A percentile compares a stretch with the other conserved stretches of the same genome.
These are phyloP conservation scores for Eupithecia subumbrata DNA, from an alignment of 2,888 invertebrate genomes.

Conservation along the genomic window DNA sequence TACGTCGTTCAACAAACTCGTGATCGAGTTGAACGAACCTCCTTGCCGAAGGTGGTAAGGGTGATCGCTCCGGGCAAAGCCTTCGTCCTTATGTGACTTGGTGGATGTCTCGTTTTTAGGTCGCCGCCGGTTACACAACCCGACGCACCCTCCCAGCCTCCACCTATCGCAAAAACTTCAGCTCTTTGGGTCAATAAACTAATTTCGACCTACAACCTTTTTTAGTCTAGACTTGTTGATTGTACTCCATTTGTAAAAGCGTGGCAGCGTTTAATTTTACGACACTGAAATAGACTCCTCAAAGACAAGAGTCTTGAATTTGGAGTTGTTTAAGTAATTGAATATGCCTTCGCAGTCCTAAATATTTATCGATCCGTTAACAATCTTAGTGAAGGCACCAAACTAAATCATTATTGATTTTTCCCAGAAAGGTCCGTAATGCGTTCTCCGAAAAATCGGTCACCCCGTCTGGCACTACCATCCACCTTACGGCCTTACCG, in stretches of 20 bases:
- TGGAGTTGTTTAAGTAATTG: not conserved
- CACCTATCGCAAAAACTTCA: slow-evolving; percentile 48
- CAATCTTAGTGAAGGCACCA: slow-evolving; percentile 17
- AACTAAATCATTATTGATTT: slow-evolving; percentile 47
- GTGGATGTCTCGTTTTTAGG: slow-evolving; percentile 64
- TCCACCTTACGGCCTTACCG: slow-evolving; percentile 24
- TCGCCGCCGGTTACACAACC: slow-evolving; percentile 64
- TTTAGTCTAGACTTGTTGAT: slow-evolving; percentile 69
- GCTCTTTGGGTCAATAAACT: slow-evolving; percentile 60
- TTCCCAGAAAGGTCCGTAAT: slow-evolving; percentile 49
- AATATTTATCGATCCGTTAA: slow-evolving; percentile 28
- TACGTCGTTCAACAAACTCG: slow-evolving; percentile 47
- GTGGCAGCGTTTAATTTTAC: slow-evolving; percentile 18
- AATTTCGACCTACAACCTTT: slow-evolving; percentile 58
- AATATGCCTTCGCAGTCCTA: not conserved
- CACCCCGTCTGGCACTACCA: slow-evolving; percentile 34
- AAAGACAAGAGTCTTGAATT: slow-evolving; percentile 14
- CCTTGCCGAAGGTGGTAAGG: slow-evolving; percentile 65
- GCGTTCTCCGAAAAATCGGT: slow-evolving; percentile 51
- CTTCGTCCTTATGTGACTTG: slow-evolving; percentile 68
- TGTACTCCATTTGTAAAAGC: slow-evolving; percentile 48
- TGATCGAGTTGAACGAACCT: slow-evolving; percentile 65
- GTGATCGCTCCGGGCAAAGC: slow-evolving; percentile 69
- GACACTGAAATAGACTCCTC: slow-evolving; percentile 11
- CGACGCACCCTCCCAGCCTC: slow-evolving; percentile 50